These are phyloP conservation scores for Synanceia verrucosa DNA, from an alignment of 2,797 vertebrate species.

Conservation along the genomic window DNA sequence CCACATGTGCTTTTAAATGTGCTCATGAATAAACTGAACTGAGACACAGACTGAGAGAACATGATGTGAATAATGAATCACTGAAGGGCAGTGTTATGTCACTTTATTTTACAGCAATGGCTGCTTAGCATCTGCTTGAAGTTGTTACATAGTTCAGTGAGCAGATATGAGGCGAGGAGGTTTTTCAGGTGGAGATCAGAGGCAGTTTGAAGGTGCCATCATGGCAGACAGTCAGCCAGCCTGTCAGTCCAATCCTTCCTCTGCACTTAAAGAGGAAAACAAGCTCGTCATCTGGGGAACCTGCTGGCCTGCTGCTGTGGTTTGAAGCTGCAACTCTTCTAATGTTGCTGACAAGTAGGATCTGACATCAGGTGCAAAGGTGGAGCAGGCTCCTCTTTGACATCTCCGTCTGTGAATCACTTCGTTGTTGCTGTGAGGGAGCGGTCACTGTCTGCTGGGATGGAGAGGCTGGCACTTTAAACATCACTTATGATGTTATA, in stretches of 20 bases:
- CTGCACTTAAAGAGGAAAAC: conserved; percentile 13
- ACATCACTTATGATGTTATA: not conserved
- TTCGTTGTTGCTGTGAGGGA: not conserved
- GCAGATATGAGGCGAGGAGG: not conserved
- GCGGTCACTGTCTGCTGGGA: not conserved
- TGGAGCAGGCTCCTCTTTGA: conserved; percentile 1
- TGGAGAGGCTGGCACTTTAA: not conserved
- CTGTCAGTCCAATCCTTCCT: conserved; percentile 14
- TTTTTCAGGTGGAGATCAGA: conserved; percentile 19
- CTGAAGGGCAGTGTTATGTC: too few relatives aligned
- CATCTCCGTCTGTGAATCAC: not conserved
- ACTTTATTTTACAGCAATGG: not conserved
- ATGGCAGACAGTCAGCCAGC: not conserved
- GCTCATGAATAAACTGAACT: too few relatives aligned
- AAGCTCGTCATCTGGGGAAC: not conserved
- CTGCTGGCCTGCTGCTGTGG: conserved; percentile 15
- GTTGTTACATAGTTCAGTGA: too few relatives aligned
- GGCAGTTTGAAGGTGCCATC: not conserved
- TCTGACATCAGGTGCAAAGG: conserved; percentile 26
- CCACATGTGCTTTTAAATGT: too few relatives aligned
- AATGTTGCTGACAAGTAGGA: conserved; percentile 7
- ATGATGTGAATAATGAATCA: not conserved
- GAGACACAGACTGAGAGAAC: not conserved
- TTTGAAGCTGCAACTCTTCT: not conserved
- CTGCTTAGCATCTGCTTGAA: not conserved